Evolutionary conservation across 1,140 invertebrate species (phyloP).

Genomic region (Eumeta japonica): DNA sequence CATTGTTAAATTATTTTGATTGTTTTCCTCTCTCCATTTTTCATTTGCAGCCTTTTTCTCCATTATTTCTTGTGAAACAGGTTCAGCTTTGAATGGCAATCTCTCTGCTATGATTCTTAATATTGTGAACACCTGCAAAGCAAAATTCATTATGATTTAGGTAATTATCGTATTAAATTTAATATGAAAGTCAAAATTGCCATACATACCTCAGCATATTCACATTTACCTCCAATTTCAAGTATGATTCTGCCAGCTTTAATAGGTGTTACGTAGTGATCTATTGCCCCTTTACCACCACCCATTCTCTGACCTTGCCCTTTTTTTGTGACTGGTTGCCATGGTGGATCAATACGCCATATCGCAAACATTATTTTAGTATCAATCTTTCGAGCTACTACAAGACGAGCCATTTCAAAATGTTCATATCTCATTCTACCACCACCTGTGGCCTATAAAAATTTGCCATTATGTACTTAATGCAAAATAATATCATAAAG

Average conservation of each 20-base stretch:
- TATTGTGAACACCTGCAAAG: conserved; percentile 61
- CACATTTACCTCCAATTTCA: conserved; percentile 89
- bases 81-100: conserved; percentile 85
- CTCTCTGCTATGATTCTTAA: conserved; percentile 71
- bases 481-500: conserved; percentile 4
- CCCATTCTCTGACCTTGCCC: conserved; percentile 90
- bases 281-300: conserved; percentile 92
- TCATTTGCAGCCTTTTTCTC: conserved; percentile 63
- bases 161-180: too few species aligned
- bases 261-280: conserved; percentile 93
- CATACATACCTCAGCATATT: conserved; percentile 76
- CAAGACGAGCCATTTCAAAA: conserved; percentile 85
- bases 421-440: conserved; percentile 78
- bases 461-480: conserved; percentile 3
- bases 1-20: conserved; percentile 85
- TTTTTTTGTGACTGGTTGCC: conserved; percentile 92
- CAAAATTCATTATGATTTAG: not conserved
- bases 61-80: conserved; percentile 80
- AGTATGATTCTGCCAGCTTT: conserved; percentile 90
- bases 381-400: conserved; percentile 75
- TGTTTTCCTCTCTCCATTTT: conserved; percentile 66
- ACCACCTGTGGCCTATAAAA: conserved; percentile 73
- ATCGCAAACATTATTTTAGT: conserved; percentile 84
- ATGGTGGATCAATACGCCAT: conserved; percentile 92
- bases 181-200: not conserved